Evolutionary conservation across 1,140 invertebrate species (phyloP).

Genomic region (Heliothis subflexa): DNA sequence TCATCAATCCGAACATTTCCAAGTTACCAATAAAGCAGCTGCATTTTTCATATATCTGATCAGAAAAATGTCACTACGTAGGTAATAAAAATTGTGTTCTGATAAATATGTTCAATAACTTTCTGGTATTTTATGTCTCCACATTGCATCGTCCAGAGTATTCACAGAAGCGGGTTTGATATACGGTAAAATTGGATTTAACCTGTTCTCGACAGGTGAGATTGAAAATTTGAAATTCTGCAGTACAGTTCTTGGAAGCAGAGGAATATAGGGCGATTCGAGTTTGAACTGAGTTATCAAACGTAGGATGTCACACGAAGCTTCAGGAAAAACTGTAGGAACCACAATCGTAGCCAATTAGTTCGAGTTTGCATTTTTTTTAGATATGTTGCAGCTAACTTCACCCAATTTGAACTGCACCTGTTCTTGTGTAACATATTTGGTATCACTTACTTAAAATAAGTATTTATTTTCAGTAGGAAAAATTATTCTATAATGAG

Average conservation of each 20-base stretch:
- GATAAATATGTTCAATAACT: constrained; percentile 1
- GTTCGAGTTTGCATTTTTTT: too few species aligned
- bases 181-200: not conserved
- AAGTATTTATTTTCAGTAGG: too few species aligned
- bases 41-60: not conserved
- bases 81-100: constrained; percentile 8
- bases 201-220: not conserved
- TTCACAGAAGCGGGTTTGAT: not conserved
- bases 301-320: too few species aligned
- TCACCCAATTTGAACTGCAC: too few species aligned
- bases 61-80: not conserved
- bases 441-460: too few species aligned
- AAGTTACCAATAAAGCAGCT: not conserved
- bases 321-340: too few species aligned
- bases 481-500: too few species aligned
- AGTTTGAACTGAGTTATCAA: not conserved
- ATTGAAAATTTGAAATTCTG: constrained; percentile 23
- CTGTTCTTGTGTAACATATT: too few species aligned
- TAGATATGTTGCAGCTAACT: too few species aligned
- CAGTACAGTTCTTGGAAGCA: not conserved
- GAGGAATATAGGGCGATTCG: not conserved
- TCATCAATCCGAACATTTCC: not conserved
- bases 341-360: too few species aligned
- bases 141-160: not conserved
- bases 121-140: not conserved